Conservation (phyloP, 2,797 vertebrate genomes). For the Notolepis coatsorum region DNA sequence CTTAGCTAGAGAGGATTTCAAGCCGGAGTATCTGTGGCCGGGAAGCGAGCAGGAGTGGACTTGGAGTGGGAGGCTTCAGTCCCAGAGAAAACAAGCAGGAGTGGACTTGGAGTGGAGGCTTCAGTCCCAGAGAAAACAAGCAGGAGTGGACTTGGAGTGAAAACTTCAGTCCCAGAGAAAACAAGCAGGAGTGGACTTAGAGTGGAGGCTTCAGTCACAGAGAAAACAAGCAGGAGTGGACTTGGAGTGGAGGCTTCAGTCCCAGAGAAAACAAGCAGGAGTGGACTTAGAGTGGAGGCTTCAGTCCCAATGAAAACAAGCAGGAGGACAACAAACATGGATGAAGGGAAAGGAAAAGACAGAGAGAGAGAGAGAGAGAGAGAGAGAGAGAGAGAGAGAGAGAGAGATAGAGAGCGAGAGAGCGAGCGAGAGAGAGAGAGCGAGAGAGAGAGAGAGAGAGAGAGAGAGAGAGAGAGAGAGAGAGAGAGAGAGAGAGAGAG, state of each 20-base stretch:
- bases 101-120: too few relatives aligned
- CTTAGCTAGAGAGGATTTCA: constrained; percentile 12
- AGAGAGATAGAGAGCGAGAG: constrained; percentile 2
- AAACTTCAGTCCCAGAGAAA: neutral
- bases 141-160: too few relatives aligned
- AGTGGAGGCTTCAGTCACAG: neutral
- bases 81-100: neutral
- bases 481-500: neutral
- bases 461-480: neutral
- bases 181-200: constrained; percentile 19
- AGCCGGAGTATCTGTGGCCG: constrained; percentile 1
- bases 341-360: constrained; percentile 8
- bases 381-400: constrained; percentile 14
- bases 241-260: constrained; percentile 1
- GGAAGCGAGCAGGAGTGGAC: constrained; percentile 13
- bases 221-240: constrained; percentile 12
- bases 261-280: constrained; percentile 4
- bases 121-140: constrained; percentile 4
- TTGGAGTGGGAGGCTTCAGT: constrained; percentile 1
- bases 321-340: neutral
- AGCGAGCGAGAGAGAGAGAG: constrained; percentile 11
- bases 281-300: too few relatives aligned
- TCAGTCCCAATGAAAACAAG: constrained; percentile 7
- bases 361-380: constrained; percentile 14
- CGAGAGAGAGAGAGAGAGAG: neutral